Evolutionary conservation across 2,888 invertebrate species (phyloP), one percentile per base, ranked within the genome.

Genomic region (Bembecia ichneumoniformis): DNA sequence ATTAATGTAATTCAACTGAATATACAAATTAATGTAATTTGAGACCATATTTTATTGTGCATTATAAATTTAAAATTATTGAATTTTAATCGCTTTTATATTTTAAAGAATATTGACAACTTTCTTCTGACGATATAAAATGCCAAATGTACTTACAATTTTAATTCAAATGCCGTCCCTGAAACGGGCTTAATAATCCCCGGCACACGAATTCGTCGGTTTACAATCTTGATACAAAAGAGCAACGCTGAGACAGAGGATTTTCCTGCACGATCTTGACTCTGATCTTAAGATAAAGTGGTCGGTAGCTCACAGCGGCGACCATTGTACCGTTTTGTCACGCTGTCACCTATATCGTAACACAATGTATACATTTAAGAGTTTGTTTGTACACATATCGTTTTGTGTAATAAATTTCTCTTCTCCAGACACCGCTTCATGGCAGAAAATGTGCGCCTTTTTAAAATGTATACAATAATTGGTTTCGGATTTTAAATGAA

Each of bases 181-280:
- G 13, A 40, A 40, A 40, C 40, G 5, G 40, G 40, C 40, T 44
- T 49, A 46, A 76, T 76, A 77, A 77, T 78, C 69, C 74, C 55
- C 66, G 52, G 61, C 58, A 66, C 80, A 81, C 79, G 81, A 78
- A 63, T 74, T 71, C 56, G 63, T 61, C 55, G 58, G 55, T 57
- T 59, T 52, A 67, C 66, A 66, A 77, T 74, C 72, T 72, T 72
- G 71, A 77, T 74, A 64, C 63, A 49, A 52, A 52, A 45, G 49
- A 20, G 51, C 49, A 49, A 51, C 51, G 51, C 49, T 50, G 46
- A 10, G 35, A 40, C 57, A 52, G 57, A 59, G 60, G 68, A 76
- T 78, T 77, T 79, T 71, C 75, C 67, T 71, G 71, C 73, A 73
- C 70, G 72, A 76, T 74, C 66, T 74, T 59, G 57, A 58, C 60